Conservation (phyloP, 2,888 invertebrate genomes). For the Agrochola macilenta region DNA sequence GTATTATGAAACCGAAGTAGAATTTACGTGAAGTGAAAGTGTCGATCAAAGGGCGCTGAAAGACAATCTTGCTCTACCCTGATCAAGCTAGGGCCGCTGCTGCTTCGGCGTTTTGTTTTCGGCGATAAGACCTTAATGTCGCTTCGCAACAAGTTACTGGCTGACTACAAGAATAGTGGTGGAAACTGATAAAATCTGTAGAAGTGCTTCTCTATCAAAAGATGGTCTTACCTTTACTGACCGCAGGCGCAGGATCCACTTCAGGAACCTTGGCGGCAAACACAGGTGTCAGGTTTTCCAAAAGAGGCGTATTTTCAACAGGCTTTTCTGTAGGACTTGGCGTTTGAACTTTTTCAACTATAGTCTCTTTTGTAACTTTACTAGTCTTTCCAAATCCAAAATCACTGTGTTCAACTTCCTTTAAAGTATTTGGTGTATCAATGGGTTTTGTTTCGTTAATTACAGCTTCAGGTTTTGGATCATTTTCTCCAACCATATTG, state of each 20-base stretch:
- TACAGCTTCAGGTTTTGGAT: neutral
- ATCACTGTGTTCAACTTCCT: slow-evolving; percentile 29
- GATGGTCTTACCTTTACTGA: slow-evolving; percentile 21
- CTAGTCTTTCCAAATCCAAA: slow-evolving; percentile 47
- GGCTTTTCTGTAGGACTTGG: slow-evolving; percentile 5
- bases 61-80: too few species aligned
- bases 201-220: neutral
- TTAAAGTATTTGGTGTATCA: neutral
- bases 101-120: neutral
- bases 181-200: neutral
- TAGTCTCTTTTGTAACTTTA: slow-evolving; percentile 9
- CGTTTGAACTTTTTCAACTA: neutral
- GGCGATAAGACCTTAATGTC: neutral
- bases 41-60: too few species aligned
- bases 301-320: slow-evolving; percentile 2
- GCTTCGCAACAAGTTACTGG: neutral
- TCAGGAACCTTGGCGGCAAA: slow-evolving; percentile 14
- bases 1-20: too few species aligned
- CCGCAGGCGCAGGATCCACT: neutral
- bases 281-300: neutral
- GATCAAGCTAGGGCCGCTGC: too few species aligned
- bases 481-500: slow-evolving; percentile 10
- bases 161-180: neutral
- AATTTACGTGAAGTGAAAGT: too few species aligned
- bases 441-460: slow-evolving; percentile 14